A percentile compares a stretch with the other conserved stretches of the same genome.
These are phyloP conservation scores for Dendrocincla fuliginosa DNA, from an alignment of 2,797 vertebrate species.

Conservation along the genomic window DNA sequence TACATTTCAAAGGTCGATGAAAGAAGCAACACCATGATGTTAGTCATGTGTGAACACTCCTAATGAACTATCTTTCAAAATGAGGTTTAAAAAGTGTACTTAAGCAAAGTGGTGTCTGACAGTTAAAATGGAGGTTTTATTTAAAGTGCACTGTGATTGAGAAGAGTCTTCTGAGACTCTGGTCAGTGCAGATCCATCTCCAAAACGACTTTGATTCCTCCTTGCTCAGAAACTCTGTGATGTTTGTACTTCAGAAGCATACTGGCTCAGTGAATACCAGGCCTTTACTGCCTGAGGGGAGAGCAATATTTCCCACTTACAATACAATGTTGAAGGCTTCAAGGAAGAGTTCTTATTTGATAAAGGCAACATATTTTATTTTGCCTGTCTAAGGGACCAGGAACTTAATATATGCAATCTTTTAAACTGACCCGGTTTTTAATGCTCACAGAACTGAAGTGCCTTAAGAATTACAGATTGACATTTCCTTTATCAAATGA, in stretches of 20 bases:
- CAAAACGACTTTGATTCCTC: neutral
- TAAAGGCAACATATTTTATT: constrained; percentile 30
- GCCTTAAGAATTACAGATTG: neutral
- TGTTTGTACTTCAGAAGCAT: neutral
- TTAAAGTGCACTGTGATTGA: neutral
- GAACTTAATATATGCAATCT: neutral
- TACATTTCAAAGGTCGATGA: neutral
- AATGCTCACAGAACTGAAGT: neutral
- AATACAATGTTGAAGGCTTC: neutral
- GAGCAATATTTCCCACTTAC: constrained; percentile 4
- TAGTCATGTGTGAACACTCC: neutral
- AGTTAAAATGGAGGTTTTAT: neutral
- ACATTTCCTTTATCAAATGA: constrained; percentile 2
- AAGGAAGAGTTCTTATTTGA: neutral
- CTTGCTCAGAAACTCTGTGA: neutral
- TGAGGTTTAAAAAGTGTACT: neutral
- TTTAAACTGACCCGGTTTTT: constrained; percentile 10
- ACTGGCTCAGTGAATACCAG: neutral
- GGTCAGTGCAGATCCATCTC: neutral
- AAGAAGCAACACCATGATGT: neutral
- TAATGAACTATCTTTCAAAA: neutral
- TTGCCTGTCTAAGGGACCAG: neutral
- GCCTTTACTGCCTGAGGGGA: neutral
- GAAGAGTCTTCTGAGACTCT: neutral
- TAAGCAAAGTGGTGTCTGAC: neutral